Conservation (phyloP, 2,113 vertebrate genomes). For the Camelus dromedarius region DNA sequence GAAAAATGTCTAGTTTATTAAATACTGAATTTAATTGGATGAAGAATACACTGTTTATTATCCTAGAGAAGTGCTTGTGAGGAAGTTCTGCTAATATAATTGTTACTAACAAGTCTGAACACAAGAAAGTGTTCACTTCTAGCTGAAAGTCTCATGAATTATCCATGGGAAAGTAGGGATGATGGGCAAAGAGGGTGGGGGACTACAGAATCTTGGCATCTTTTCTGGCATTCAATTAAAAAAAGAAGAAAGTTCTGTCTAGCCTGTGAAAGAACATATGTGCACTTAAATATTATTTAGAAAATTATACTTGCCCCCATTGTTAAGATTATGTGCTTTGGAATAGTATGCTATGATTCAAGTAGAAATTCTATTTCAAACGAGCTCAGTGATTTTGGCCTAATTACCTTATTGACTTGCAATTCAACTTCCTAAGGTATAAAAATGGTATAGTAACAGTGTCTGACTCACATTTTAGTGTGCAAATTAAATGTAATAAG, state of each 20-base stretch:
- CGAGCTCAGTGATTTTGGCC: neutral
- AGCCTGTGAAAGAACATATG: neutral
- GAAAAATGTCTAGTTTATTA: conserved; percentile 3
- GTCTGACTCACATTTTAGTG: neutral
- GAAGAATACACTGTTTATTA: neutral
- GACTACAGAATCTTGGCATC: neutral
- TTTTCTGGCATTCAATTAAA: neutral
- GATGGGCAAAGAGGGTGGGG: fast-evolving
- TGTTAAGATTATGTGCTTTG: neutral
- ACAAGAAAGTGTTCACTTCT: neutral
- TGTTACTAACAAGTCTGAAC: neutral
- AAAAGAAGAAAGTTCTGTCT: neutral
- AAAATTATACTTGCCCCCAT: neutral
- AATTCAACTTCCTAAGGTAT: neutral
- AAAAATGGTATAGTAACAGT: neutral
- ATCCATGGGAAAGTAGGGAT: neutral
- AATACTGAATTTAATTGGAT: neutral
- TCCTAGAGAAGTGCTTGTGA: neutral
- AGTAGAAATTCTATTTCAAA: conserved; percentile 5
- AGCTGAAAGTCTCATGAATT: neutral
- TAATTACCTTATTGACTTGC: conserved; percentile 41
- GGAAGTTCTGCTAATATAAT: neutral
- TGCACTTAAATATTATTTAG: conserved; percentile 15
- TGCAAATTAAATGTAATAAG: neutral
- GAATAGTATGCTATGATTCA: neutral